These are phyloP conservation scores for Drosophila imparisetae DNA, from an alignment of 2,888 invertebrate genomes.

Conservation along the genomic window DNA sequence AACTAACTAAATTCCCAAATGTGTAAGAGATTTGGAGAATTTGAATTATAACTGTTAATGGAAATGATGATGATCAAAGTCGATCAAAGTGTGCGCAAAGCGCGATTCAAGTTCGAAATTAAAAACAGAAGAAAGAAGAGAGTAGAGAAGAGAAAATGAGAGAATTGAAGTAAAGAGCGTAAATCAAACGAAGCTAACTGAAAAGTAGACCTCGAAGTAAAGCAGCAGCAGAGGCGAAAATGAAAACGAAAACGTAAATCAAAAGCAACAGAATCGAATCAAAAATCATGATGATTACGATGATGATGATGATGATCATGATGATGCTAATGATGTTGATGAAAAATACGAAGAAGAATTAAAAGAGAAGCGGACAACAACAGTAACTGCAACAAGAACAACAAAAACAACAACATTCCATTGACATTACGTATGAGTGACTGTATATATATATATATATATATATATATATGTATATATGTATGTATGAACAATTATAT, in stretches of 20 bases:
- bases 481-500: not conserved
- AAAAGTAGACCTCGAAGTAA: not conserved
- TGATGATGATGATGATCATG: constrained; percentile 1
- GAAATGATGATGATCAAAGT: not conserved
- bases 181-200: constrained; percentile 14
- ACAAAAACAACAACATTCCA: constrained; percentile 49
- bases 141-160: not conserved
- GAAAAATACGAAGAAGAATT: constrained; percentile 7
- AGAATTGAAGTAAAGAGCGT: not conserved
- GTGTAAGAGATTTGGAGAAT: not conserved
- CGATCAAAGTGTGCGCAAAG: not conserved
- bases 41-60: not conserved
- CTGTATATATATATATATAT: constrained; percentile 27
- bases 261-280: constrained; percentile 15
- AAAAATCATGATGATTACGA: constrained; percentile 15
- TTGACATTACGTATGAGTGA: constrained; percentile 68
- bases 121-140: constrained; percentile 1
- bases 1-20: not conserved
- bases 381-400: constrained; percentile 14
- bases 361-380: constrained; percentile 13
- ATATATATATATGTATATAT: not conserved
- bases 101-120: not conserved
- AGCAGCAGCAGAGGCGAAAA: constrained; percentile 9
- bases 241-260: constrained; percentile 14
- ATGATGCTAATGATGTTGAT: constrained; percentile 11